Evolutionary conservation across 2,888 invertebrate genomes (phyloP).

Genomic region (Tenodera sinensis): DNA sequence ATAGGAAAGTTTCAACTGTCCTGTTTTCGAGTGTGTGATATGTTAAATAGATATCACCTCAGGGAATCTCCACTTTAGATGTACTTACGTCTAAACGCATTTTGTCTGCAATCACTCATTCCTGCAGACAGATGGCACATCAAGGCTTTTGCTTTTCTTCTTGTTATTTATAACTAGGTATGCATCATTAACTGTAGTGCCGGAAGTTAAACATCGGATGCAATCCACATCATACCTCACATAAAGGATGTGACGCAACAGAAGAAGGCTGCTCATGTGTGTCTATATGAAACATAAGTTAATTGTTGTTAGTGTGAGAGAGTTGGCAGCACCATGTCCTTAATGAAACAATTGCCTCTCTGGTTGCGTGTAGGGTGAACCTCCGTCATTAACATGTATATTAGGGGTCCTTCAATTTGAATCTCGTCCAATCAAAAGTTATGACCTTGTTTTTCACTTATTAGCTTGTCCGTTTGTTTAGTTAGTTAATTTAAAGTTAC

Average conservation of each 20-base stretch:
- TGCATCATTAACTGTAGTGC: neutral
- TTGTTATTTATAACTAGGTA: neutral
- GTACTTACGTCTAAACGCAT: too few species aligned
- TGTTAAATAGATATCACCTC: too few species aligned
- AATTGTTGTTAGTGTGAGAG: conserved; percentile 11
- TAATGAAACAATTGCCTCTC: conserved; percentile 10
- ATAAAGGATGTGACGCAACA: conserved; percentile 1
- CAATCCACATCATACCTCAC: neutral
- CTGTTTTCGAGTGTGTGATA: too few species aligned
- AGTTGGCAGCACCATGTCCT: conserved; percentile 12
- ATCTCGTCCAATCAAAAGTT: neutral
- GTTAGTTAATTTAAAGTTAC: neutral
- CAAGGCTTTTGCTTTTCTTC: too few species aligned
- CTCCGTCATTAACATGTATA: neutral
- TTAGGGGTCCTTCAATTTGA: neutral
- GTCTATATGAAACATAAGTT: neutral
- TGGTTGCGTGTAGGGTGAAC: neutral
- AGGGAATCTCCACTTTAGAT: too few species aligned
- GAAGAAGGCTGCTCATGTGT: neutral
- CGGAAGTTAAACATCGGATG: neutral
- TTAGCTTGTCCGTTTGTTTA: neutral
- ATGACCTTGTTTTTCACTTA: neutral
- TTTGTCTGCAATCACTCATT: too few species aligned
- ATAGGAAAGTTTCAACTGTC: too few species aligned
- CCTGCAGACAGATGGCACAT: too few species aligned